These are phyloP conservation scores for Eupsittula cactorum DNA, from an alignment of 2,113 vertebrate genomes.

Conservation along the genomic window DNA sequence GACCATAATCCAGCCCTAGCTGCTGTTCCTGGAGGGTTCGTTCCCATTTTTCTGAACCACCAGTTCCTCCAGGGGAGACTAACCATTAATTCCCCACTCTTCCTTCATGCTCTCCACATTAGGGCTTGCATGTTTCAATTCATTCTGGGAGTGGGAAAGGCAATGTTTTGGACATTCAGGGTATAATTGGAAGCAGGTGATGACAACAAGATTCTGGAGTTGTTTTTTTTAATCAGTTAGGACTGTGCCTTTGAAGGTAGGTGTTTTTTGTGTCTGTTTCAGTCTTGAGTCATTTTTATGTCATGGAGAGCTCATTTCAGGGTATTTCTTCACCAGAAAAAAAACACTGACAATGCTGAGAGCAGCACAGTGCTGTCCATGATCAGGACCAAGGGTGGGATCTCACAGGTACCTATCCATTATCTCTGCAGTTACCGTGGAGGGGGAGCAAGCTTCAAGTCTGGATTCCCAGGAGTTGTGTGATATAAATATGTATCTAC, in stretches of 20 bases:
- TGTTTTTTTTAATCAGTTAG: not conserved
- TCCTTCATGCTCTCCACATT: not conserved
- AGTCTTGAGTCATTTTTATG: slow-evolving; percentile 22
- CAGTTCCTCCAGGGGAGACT: not conserved
- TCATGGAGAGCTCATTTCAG: not conserved
- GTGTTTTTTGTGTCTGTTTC: slow-evolving; percentile 8
- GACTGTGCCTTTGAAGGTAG: slow-evolving; percentile 2
- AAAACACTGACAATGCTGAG: not conserved
- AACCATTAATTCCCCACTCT: not conserved
- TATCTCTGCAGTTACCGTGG: not conserved
- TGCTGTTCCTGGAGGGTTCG: not conserved
- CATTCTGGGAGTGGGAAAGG: not conserved
- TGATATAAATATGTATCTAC: not conserved
- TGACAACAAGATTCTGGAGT: not conserved
- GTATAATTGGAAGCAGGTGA: not conserved
- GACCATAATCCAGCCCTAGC: not conserved
- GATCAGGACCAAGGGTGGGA: not conserved
- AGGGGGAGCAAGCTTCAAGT: not conserved
- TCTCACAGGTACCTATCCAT: not conserved
- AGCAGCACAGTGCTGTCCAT: not conserved
- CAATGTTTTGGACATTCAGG: slow-evolving; percentile 1
- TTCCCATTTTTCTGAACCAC: not conserved
- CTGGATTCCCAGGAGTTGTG: not conserved
- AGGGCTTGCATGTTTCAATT: not conserved
- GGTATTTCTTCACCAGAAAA: not conserved